Percentiles rank a stretch among this genome's conserved stretches.
Evolutionary conservation across 2,888 invertebrate species (phyloP).

Genomic region (Eubasilissa splendida): DNA sequence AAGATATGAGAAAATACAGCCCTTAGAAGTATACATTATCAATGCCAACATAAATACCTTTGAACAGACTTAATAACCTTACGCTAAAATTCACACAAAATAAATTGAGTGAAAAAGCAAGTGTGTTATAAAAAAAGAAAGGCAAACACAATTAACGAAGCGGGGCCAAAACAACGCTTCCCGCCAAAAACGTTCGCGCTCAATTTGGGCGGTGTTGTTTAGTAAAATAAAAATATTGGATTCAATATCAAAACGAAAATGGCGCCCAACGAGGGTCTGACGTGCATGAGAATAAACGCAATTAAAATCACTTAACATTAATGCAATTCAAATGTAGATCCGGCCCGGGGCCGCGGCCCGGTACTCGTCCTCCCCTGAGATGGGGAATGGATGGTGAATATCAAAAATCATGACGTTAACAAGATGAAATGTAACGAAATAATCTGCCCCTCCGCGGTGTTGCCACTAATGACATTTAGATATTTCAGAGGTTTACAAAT

Average conservation of each 20-base stretch:
- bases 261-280: constrained; percentile 55
- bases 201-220: constrained; percentile 28
- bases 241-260: constrained; percentile 40
- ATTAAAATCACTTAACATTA: constrained; percentile 58
- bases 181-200: constrained; percentile 26
- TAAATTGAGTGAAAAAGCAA: constrained; percentile 6
- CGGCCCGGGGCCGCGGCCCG: background rate
- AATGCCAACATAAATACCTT: too few species aligned
- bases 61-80: too few species aligned
- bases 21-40: too few species aligned
- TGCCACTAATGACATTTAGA: constrained; percentile 14
- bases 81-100: too few species aligned
- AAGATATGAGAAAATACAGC: too few species aligned
- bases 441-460: constrained; percentile 43
- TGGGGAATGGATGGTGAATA: constrained; percentile 29
- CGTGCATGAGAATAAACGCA: constrained; percentile 55
- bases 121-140: constrained; percentile 16
- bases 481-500: background rate
- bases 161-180: constrained; percentile 18
- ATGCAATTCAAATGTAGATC: constrained; percentile 36
- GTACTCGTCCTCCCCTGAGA: constrained; percentile 1
- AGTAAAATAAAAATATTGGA: constrained; percentile 40
- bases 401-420: constrained; percentile 47
- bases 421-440: constrained; percentile 52
- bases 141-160: constrained; percentile 30